phyloP scores from a whole-genome alignment of 2,797 vertebrate genomes.

The Silurus lanzhouensis region DNA sequence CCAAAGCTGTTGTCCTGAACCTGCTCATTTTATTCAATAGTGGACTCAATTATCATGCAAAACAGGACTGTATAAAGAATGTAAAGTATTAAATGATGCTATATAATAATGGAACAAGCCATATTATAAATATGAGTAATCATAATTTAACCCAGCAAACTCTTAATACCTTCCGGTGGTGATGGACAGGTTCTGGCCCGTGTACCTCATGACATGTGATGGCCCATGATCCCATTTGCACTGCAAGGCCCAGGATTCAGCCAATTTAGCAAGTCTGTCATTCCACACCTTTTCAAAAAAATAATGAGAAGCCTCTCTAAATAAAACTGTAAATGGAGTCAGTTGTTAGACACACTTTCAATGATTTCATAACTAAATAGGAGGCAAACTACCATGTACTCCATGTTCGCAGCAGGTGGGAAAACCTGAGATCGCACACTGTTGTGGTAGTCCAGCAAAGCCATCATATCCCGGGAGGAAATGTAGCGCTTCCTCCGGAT shows the following conservation, averaged over 20 bases:
- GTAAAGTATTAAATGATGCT: not conserved
- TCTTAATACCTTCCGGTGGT: conserved; percentile 80
- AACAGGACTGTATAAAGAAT: not conserved
- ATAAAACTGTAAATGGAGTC: not conserved
- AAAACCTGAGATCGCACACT: conserved; percentile 80
- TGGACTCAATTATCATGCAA: not conserved
- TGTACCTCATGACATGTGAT: conserved; percentile 75
- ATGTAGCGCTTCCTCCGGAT: conserved; percentile 72
- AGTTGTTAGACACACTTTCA: not conserved
- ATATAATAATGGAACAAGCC: not conserved
- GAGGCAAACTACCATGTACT: conserved; percentile 79
- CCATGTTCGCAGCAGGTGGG: conserved; percentile 88
- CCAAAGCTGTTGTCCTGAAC: not conserved
- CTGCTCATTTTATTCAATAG: not conserved
- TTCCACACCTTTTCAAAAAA: conserved; percentile 81
- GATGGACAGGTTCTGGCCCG: conserved; percentile 89
- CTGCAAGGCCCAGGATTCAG: conserved; percentile 81
- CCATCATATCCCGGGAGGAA: conserved; percentile 74
- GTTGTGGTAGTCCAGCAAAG: conserved; percentile 87
- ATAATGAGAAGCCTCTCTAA: not conserved
- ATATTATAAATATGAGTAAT: not conserved
- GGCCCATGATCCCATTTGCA: conserved; percentile 89
- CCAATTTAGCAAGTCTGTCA: conserved; percentile 79
- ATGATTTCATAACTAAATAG: not conserved
- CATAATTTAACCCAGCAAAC: not conserved